phyloP scores from a whole-genome alignment of 2,797 vertebrate species.

The Scolopax rusticola region DNA sequence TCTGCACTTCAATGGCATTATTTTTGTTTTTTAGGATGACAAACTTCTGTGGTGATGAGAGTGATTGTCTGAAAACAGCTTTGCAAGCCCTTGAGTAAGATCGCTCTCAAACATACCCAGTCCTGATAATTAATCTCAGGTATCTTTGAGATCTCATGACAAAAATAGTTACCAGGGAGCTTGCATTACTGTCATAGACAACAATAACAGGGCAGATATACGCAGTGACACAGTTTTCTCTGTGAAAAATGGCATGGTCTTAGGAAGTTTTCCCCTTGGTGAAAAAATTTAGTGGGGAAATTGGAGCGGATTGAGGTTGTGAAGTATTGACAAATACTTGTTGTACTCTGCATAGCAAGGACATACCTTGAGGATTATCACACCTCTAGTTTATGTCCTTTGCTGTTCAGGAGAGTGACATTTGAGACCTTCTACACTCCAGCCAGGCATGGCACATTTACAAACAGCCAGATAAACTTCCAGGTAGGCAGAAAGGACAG shows the following conservation, averaged over 20 bases:
- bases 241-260: neutral
- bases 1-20: neutral
- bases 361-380: fast-evolving
- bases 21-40: neutral
- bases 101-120: neutral
- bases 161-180: neutral
- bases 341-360: neutral
- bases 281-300: neutral
- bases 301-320: neutral
- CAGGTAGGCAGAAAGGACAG: neutral
- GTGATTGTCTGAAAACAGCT: neutral
- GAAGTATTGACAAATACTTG: neutral
- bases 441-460: neutral
- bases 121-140: neutral
- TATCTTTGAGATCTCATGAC: neutral
- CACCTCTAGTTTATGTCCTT: neutral
- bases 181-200: neutral
- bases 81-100: neutral
- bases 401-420: neutral
- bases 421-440: neutral
- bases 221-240: neutral
- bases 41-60: neutral
- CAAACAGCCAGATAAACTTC: neutral
- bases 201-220: neutral
- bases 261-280: neutral